phyloP scores from a whole-genome alignment of 2,797 vertebrate species.

The Rhabdomys pumilio region DNA sequence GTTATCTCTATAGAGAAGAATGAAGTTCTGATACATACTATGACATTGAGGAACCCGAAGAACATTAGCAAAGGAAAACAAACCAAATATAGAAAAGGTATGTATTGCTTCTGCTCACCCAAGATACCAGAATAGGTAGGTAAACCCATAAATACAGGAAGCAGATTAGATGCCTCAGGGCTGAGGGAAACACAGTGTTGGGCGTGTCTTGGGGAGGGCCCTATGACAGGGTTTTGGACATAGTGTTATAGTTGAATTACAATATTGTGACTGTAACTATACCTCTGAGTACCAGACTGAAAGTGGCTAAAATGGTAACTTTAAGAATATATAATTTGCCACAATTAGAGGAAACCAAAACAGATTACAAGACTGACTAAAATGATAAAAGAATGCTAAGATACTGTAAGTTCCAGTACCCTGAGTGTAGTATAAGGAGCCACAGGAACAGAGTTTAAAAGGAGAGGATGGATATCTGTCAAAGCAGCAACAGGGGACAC shows the following conservation, averaged over 20 bases:
- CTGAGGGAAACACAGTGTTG: neutral
- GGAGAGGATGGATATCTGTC: neutral
- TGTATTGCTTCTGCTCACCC: neutral
- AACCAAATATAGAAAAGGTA: constrained; percentile 8
- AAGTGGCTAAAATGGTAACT: constrained; percentile 24
- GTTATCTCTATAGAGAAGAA: constrained; percentile 23
- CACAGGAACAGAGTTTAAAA: neutral
- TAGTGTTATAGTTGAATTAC: neutral
- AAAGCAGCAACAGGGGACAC: neutral
- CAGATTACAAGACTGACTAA: constrained; percentile 44
- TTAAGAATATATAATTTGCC: constrained; percentile 33
- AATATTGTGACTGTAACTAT: constrained; percentile 4
- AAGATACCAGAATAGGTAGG: neutral
- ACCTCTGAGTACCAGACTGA: neutral
- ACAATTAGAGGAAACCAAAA: constrained; percentile 50
- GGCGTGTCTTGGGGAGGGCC: neutral
- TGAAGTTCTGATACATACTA: neutral
- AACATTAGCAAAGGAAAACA: constrained; percentile 60
- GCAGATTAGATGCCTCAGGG: neutral
- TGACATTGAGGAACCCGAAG: neutral
- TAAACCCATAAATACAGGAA: constrained; percentile 25
- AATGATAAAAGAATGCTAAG: constrained; percentile 14
- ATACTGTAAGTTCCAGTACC: constrained; percentile 9
- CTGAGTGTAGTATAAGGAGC: neutral
- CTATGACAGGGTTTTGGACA: neutral